These are phyloP conservation scores for Hypotaenidia philippensis DNA, from an alignment of 2,797 vertebrate species.

Conservation along the genomic window DNA sequence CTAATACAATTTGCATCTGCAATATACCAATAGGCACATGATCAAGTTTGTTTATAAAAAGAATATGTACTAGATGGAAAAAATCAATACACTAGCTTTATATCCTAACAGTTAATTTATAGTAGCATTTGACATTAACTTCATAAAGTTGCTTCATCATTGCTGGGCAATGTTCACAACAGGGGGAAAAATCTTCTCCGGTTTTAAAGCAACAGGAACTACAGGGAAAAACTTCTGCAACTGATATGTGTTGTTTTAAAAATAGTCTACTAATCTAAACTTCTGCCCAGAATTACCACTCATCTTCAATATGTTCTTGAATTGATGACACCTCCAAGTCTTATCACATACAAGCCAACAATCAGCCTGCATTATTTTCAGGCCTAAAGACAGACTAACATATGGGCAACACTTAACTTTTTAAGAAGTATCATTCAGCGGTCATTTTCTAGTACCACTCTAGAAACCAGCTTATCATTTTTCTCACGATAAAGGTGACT, in stretches of 20 bases:
- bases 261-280: background rate
- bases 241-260: background rate
- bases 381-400: background rate
- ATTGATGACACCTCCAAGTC: background rate
- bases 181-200: background rate
- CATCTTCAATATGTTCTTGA: background rate
- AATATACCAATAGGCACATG: conserved; percentile 9
- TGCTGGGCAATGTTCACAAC: background rate
- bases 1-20: conserved; percentile 38
- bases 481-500: background rate
- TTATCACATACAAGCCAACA: background rate
- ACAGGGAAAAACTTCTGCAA: background rate
- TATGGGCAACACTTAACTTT: background rate
- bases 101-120: background rate
- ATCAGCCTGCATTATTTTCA: background rate
- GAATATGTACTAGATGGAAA: background rate
- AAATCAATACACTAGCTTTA: conserved; percentile 18
- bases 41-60: conserved; percentile 37
- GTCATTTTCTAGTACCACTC: background rate
- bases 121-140: background rate
- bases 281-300: background rate
- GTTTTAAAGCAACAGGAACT: background rate
- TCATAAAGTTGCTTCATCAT: background rate
- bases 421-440: background rate
- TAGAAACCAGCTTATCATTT: background rate